Evolutionary conservation across 1,140 invertebrate genomes (phyloP), one percentile per base, ranked within the genome.

Genomic region (Archivesica marissinica): DNA sequence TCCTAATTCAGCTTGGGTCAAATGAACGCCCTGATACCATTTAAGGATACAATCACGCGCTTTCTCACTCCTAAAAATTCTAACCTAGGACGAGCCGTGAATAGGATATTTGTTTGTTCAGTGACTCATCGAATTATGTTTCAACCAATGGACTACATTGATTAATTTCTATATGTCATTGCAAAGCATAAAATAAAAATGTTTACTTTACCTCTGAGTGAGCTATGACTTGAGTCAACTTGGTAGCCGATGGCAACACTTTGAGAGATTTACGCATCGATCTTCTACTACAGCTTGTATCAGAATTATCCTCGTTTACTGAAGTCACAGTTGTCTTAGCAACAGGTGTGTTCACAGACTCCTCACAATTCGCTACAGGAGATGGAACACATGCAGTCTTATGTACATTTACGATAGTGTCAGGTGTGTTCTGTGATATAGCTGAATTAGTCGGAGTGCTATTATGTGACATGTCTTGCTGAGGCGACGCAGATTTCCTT

Each of bases 131-230:
- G n/a, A n/a, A n/a, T n/a, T n/a, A n/a, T n/a, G n/a, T n/a, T n/a
- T n/a, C n/a, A n/a, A n/a, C n/a, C n/a, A n/a, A n/a, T n/a, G n/a
- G n/a, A n/a, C n/a, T n/a, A n/a, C n/a, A n/a, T n/a, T n/a, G n/a
- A n/a, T n/a, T n/a, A n/a, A n/a, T n/a, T n/a, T n/a, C n/a, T n/a
- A n/a, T n/a, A n/a, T n/a, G n/a, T n/a, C n/a, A n/a, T n/a, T n/a
- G n/a, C n/a, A n/a, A n/a, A n/a, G n/a, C n/a, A 54, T n/a, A 54
- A 54, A 23, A 54, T 3, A 7, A 15, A 7, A 28, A n/a, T 17
- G 23, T 35, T 25, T n/a, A n/a, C n/a, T n/a, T 72, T 72, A 72
- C 68, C 41, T 72, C 68, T 30, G 23, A 6, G 50, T 72, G 39
- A n/a, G n/a, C n/a, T n/a, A n/a, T n/a, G 9, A 72, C 2, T 47